A percentile compares a stretch with the other conserved stretches of the same genome.
Evolutionary conservation across 2,113 vertebrate genomes (phyloP).

Genomic region (Erpornis zantholeuca): DNA sequence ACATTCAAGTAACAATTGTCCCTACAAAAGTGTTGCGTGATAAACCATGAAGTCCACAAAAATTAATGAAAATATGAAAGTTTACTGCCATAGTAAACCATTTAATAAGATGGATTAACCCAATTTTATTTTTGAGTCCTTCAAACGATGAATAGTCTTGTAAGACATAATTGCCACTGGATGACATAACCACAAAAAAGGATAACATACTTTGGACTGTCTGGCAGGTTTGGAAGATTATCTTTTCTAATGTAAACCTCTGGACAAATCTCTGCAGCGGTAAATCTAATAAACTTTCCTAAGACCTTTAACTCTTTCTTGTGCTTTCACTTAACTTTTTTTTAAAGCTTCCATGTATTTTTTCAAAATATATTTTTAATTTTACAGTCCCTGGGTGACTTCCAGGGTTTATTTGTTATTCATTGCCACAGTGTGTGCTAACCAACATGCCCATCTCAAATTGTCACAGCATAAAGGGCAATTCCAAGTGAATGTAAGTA

Average conservation of each 20-base stretch:
- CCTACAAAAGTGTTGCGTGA: neutral
- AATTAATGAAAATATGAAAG: neutral
- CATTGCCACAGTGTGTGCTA: neutral
- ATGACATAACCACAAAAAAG: conserved; percentile 45
- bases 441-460: neutral
- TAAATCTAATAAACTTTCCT: conserved; percentile 51
- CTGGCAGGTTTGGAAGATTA: conserved; percentile 51
- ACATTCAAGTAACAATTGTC: neutral
- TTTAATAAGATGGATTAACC: conserved; percentile 41
- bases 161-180: conserved; percentile 16
- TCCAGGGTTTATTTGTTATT: neutral
- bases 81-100: neutral
- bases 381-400: neutral
- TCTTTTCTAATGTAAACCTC: conserved; percentile 31
- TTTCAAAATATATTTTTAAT: neutral
- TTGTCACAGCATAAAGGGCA: neutral
- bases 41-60: neutral
- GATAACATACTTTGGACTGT: conserved; percentile 26
- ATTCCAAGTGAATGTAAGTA: neutral
- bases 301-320: conserved; percentile 26
- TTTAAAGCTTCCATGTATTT: neutral
- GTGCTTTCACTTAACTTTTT: neutral
- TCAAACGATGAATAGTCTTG: neutral
- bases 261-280: neutral
- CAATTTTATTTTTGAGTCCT: conserved; percentile 25